Base-by-base conservation (phyloP, 2,113 vertebrate genomes). In the Esox niger region DNA sequence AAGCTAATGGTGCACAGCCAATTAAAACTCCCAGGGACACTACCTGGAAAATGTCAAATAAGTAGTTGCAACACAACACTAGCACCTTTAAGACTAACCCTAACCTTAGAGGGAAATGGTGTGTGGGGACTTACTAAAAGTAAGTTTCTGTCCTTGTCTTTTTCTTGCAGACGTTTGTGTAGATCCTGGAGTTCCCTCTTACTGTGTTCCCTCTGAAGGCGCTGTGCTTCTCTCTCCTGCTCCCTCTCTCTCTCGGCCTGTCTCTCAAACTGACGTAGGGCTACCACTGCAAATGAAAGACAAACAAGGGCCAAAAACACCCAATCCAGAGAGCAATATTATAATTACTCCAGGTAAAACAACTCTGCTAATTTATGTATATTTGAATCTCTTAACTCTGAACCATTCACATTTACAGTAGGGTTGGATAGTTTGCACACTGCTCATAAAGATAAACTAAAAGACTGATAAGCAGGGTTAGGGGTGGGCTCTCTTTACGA, bases 231-330 rank as follows among this genome's bases (percentile, higher is more conserved):
- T 71, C 66, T 86, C 68, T 68, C 77, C 64, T 78, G 76, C 30
- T 85, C 74, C 46, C 71, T 71, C 67, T 84, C 87, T 70, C 82
- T 84, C 21, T 77, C 74, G 7, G 80, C 70, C 30, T 87, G 82
- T 64, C 81, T 83, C 81, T 91, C 86, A 76, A 87, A 86, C 70
- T 90, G 85, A 43, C 88, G 74, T 77, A 93, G 77, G 73, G 89
- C 84, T 79, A 88, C 86, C 67, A 93, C 91, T 92, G n/a, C n/a
- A n/a, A n/a, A 75, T 57, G 71, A 71, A 65, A 78, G 62, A 70
- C 66, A 60, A 66, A 47, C 66, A 73, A 71, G 56, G 73, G 26
- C 74, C 70, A 66, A 29, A 55, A 73, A 67, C 73, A 78, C 54
- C 20, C n/a, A 23, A 9, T 25, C 52, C 7, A 21, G 2, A 55